Conservation (phyloP, 53 echinoderm and acorn worm species). For the Astropecten irregularis region DNA sequence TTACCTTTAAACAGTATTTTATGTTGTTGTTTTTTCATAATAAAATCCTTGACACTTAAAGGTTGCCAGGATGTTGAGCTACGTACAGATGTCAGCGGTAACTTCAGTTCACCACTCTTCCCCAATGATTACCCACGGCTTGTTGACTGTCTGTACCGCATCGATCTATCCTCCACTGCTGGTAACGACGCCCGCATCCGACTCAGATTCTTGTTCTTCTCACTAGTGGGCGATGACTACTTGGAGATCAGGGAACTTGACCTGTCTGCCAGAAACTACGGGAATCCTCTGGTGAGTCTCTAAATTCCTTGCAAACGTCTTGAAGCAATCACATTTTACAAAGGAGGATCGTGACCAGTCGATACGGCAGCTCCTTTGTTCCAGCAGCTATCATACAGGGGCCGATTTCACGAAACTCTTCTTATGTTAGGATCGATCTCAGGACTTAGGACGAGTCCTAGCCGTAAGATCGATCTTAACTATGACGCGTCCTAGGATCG, state of each 20-base stretch:
- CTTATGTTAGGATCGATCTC: too few species aligned
- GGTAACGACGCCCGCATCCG: slow-evolving; percentile 53
- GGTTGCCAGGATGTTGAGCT: slow-evolving; percentile 50
- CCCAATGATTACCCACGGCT: slow-evolving; percentile 75
- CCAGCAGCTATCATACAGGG: too few species aligned
- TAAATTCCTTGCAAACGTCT: background rate
- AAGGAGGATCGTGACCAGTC: too few species aligned
- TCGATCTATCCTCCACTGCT: slow-evolving; percentile 35
- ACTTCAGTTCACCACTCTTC: slow-evolving; percentile 80
- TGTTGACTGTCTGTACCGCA: slow-evolving; percentile 59
- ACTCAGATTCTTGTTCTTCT: slow-evolving; percentile 52
- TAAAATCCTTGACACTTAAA: too few species aligned
- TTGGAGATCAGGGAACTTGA: slow-evolving; percentile 72
- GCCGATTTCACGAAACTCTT: too few species aligned
- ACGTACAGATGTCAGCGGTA: slow-evolving; percentile 59
- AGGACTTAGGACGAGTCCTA: too few species aligned
- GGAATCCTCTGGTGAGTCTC: slow-evolving; percentile 32
- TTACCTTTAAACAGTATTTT: too few species aligned
- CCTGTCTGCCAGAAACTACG: background rate
- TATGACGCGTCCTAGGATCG: too few species aligned
- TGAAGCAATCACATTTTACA: background rate
- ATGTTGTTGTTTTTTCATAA: too few species aligned
- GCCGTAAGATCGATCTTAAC: too few species aligned
- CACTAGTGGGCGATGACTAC: slow-evolving; percentile 66
- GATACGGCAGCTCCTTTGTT: too few species aligned